Base-by-base conservation (phyloP, 1,140 invertebrate species). In the Dendrolimus punctatus region DNA sequence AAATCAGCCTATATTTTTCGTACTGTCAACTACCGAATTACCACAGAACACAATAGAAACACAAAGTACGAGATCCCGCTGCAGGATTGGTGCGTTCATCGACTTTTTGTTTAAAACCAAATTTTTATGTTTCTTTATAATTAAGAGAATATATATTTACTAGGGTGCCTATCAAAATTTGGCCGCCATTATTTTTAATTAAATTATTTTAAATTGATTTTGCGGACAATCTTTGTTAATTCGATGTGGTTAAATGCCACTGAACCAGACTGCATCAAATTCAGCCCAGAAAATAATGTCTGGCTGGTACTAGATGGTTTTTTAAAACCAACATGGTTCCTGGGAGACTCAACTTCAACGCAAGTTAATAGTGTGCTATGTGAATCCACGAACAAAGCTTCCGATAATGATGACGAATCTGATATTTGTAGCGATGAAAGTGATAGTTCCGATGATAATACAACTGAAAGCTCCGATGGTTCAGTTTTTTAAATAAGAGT, bases 271-370 rank as follows among this genome's bases (percentile, higher is more conserved):
- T 55, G 53, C 46, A 55, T 55, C 46, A 55, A 47, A 45, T 55
- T 55, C 46, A 55, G 47, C 51, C 9, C 50, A 41, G 51, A 53
- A 58, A 58, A 58, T 58, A 53, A 43, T 58, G 46, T 40, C 46
- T 57, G 50, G 49, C 43, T 45, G 43, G 43, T 45, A 45, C 43
- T 45, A 45, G 43, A 45, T 45, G 43, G 43, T 45, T 45, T 45
- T 45, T 45, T 45, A 45, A 45, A 45, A 45, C 43, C 43, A 45
- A 45, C 43, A 45, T 45, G 43, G 43, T 45, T 45, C 43, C 43
- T 45, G 43, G 43, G 43, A 8, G 43, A 45, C 43, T 45, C 43
- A 45, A 45, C 43, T 45, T 10, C n/a, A n/a, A n/a, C n/a, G n/a
- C n/a, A n/a, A n/a, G n/a, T n/a, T n/a, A n/a, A n/a, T n/a, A n/a